Evolutionary conservation across 2,797 vertebrate species (phyloP).

Genomic region (Chaetodon trifasciatus): DNA sequence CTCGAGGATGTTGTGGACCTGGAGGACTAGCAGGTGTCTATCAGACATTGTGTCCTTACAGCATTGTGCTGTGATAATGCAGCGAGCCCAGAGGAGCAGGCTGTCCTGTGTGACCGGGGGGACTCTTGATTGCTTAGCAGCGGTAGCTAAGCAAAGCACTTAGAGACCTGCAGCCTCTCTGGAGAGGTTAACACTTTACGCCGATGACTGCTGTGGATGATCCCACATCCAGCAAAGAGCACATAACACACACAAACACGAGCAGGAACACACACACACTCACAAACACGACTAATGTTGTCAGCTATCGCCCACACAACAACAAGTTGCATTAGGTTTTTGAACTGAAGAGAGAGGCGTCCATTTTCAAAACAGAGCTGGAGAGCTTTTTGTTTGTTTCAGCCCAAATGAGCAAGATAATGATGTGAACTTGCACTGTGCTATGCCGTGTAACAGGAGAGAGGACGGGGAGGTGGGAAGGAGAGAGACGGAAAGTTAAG

Average conservation of each 20-base stretch:
- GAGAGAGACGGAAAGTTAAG: neutral
- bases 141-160: conserved; percentile 79
- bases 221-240: conserved; percentile 59
- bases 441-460: neutral
- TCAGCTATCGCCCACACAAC: conserved; percentile 57
- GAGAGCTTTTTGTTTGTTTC: conserved; percentile 36
- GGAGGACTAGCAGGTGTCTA: conserved; percentile 40
- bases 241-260: conserved; percentile 24
- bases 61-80: conserved; percentile 41
- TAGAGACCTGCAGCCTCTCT: conserved; percentile 68
- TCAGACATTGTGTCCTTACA: conserved; percentile 37
- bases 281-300: conserved; percentile 37
- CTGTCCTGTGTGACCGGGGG: conserved; percentile 26
- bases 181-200: conserved; percentile 61
- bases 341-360: conserved; percentile 21
- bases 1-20: conserved; percentile 11
- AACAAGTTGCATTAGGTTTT: conserved; percentile 47
- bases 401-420: conserved; percentile 15
- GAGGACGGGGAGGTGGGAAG: neutral
- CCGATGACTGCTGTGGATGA: conserved; percentile 54
- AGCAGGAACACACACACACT: neutral
- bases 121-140: conserved; percentile 76
- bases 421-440: neutral
- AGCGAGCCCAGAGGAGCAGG: conserved; percentile 30
- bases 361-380: conserved; percentile 35